Percentiles rank a stretch among this genome's conserved stretches.
phyloP scores from a whole-genome alignment of 2,888 invertebrate species.

The Synanthedon myopaeformis region DNA sequence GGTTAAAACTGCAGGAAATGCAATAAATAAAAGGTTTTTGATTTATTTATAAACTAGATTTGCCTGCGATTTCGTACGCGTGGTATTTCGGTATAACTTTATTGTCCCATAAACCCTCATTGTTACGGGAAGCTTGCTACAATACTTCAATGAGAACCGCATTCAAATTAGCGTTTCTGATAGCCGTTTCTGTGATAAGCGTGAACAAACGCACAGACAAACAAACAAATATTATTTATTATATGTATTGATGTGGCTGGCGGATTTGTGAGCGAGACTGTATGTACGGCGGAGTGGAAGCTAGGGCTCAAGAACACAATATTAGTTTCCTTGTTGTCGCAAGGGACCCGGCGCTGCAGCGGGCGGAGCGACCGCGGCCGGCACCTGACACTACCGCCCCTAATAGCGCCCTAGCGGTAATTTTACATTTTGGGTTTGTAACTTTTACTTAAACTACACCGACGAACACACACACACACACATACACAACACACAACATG shows the following conservation, averaged over 20 bases:
- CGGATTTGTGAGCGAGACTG: conserved; percentile 47
- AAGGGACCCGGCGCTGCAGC: conserved; percentile 57
- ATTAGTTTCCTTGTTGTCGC: conserved; percentile 73
- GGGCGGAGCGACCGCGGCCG: conserved; percentile 62
- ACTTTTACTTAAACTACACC: conserved; percentile 64
- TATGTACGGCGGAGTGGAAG: conserved; percentile 34
- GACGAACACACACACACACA: conserved; percentile 8
- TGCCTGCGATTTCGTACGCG: too few species aligned
- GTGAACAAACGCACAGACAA: too few species aligned
- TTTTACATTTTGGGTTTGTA: conserved; percentile 70
- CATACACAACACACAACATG: conserved; percentile 14
- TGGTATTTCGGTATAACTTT: too few species aligned
- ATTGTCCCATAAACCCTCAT: too few species aligned
- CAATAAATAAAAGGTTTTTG: too few species aligned
- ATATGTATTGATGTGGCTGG: conserved; percentile 22
- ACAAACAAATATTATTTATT: too few species aligned
- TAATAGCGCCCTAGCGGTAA: conserved; percentile 69
- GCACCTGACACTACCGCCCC: conserved; percentile 58
- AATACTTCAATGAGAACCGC: too few species aligned
- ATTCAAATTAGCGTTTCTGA: too few species aligned
- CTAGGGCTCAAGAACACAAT: conserved; percentile 67
- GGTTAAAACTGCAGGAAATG: too few species aligned
- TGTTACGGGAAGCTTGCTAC: too few species aligned
- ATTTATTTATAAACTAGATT: too few species aligned
- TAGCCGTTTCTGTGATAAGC: too few species aligned